Evolutionary conservation across 2,113 vertebrate species (phyloP).

Genomic region (Nibea coibor): DNA sequence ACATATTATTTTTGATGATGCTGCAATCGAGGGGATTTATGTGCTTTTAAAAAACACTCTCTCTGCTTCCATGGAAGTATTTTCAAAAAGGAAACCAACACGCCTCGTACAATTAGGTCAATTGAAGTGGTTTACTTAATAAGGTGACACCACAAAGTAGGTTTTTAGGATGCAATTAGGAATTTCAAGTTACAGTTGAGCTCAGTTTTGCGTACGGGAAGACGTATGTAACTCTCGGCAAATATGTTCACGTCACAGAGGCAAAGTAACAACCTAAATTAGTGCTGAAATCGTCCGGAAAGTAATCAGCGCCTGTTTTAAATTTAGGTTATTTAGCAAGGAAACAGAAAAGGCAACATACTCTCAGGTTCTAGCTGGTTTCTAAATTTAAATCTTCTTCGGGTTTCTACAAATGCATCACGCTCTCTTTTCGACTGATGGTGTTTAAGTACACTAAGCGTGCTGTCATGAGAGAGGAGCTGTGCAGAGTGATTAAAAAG

Average conservation of each 20-base stretch:
- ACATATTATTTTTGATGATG: conserved; percentile 4
- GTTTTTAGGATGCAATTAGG: background rate
- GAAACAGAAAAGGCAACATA: background rate
- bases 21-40: conserved; percentile 1
- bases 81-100: conserved; percentile 14
- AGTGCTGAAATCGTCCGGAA: background rate
- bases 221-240: background rate
- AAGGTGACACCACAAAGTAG: background rate
- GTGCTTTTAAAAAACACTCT: background rate
- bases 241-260: background rate
- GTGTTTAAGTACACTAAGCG: conserved; percentile 16
- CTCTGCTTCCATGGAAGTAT: background rate
- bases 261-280: background rate
- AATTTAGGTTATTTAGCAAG: background rate
- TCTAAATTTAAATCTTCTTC: background rate
- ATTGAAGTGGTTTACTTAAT: background rate
- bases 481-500: conserved; percentile 10
- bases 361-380: background rate
- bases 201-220: background rate
- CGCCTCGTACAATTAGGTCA: background rate
- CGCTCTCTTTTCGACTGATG: background rate
- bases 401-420: background rate
- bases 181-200: background rate
- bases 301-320: background rate
- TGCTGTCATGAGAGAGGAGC: conserved; percentile 24